These are phyloP conservation scores for Stercorarius parasiticus DNA, from an alignment of 2,113 vertebrate species.

Conservation along the genomic window DNA sequence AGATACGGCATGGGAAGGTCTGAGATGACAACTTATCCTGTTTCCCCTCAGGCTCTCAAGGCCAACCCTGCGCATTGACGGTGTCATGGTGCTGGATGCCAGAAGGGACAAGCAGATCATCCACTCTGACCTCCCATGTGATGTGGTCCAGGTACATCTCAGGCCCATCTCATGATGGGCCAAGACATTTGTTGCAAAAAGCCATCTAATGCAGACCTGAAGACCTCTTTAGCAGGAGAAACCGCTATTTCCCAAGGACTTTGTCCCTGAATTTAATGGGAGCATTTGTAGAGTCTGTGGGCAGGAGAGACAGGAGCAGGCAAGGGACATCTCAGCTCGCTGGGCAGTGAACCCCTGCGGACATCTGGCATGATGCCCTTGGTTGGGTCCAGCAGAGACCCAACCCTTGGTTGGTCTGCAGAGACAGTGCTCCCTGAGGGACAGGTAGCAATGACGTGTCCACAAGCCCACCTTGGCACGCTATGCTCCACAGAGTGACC, in stretches of 20 bases:
- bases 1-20: not conserved
- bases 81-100: not conserved
- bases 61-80: rapidly evolving
- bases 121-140: not conserved
- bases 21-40: rapidly evolving
- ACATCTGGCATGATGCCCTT: not conserved
- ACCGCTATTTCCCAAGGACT: not conserved
- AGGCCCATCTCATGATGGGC: not conserved
- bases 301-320: not conserved
- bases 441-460: not conserved
- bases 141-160: not conserved
- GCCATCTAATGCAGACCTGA: not conserved
- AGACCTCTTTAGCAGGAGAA: not conserved
- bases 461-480: not conserved
- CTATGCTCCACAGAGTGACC: not conserved
- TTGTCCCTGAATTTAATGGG: not conserved
- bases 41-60: not conserved
- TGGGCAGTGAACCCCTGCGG: not conserved
- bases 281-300: not conserved
- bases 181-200: not conserved
- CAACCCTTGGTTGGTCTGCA: not conserved
- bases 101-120: not conserved
- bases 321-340: not conserved
- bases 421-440: not conserved
- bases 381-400: not conserved